phyloP scores from a whole-genome alignment of 2,113 vertebrate species.

The Notarius lentiginosus region DNA sequence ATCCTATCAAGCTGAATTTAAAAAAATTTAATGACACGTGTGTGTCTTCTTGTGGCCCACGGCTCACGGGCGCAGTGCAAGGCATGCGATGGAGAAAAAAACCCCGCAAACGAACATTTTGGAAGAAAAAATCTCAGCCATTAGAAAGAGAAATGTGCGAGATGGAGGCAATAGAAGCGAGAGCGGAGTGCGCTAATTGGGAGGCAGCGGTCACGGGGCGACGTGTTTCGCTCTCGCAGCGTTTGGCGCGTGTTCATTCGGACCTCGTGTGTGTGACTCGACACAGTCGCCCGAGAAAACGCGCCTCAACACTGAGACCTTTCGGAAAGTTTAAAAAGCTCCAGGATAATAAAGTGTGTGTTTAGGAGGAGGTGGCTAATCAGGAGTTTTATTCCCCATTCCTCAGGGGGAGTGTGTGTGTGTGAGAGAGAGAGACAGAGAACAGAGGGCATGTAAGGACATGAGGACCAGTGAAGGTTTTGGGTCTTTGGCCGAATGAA shows the following conservation, averaged over 20 bases:
- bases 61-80: neutral
- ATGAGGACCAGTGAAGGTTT: neutral
- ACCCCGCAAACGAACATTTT: slow-evolving; percentile 18
- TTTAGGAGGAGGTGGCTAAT: neutral
- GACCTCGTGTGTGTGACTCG: slow-evolving; percentile 2
- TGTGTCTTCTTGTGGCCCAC: neutral
- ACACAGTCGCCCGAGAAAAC: neutral
- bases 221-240: neutral
- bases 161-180: neutral
- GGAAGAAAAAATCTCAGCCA: slow-evolving; percentile 19
- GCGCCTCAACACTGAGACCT: slow-evolving; percentile 16
- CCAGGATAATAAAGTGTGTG: neutral
- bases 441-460: neutral
- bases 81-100: slow-evolving; percentile 24
- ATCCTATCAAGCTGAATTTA: neutral
- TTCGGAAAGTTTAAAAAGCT: slow-evolving; percentile 14
- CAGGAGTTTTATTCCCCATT: slow-evolving; percentile 12
- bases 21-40: neutral
- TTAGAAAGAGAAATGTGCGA: slow-evolving; percentile 26
- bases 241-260: neutral
- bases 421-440: neutral
- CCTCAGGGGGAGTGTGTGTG: neutral
- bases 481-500: neutral
- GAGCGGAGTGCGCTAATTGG: slow-evolving; percentile 7
- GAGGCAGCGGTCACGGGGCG: slow-evolving; percentile 6